Percentiles rank a stretch among this genome's conserved stretches.
Evolutionary conservation across 1,140 invertebrate species (phyloP).

Genomic region (Trigoniulus corallinus): DNA sequence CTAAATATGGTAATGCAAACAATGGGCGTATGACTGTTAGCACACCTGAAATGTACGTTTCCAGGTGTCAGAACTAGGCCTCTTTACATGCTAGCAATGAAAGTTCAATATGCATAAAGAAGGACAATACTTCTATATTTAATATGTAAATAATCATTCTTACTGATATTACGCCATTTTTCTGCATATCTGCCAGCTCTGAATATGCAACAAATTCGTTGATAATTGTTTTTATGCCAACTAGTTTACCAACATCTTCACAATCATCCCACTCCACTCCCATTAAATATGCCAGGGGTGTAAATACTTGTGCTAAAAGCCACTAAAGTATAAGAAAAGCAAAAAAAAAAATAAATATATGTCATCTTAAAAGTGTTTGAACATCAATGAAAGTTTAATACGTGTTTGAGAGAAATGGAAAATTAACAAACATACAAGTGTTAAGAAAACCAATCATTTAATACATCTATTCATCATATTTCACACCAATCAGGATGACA

Average conservation of each 20-base stretch:
- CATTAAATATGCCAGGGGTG: conserved; percentile 62
- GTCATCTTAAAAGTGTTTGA: background rate
- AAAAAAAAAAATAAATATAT: conserved; percentile 1
- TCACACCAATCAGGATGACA: no score
- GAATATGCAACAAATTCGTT: conserved; percentile 88
- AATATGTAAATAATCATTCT: background rate
- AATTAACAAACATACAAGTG: no score
- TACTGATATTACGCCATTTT: background rate
- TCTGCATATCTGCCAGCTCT: conserved; percentile 43
- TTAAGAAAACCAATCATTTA: conserved; percentile 85
- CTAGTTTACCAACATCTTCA: conserved; percentile 55
- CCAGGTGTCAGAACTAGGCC: no score
- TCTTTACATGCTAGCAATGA: no score
- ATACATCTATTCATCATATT: no score
- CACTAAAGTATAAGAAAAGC: conserved; percentile 33
- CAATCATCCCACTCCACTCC: conserved; percentile 63
- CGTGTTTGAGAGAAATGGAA: conserved; percentile 60
- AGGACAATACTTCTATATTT: background rate
- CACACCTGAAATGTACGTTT: no score
- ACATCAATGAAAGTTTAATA: conserved; percentile 20
- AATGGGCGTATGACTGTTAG: no score
- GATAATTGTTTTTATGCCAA: conserved; percentile 74
- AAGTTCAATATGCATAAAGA: background rate
- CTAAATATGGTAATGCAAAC: no score
- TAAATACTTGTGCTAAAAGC: conserved; percentile 69